Percentiles rank a stretch among this genome's conserved stretches.
phyloP scores from a whole-genome alignment of 1,140 invertebrate species.

The Trachymyrmex cornetzi region DNA sequence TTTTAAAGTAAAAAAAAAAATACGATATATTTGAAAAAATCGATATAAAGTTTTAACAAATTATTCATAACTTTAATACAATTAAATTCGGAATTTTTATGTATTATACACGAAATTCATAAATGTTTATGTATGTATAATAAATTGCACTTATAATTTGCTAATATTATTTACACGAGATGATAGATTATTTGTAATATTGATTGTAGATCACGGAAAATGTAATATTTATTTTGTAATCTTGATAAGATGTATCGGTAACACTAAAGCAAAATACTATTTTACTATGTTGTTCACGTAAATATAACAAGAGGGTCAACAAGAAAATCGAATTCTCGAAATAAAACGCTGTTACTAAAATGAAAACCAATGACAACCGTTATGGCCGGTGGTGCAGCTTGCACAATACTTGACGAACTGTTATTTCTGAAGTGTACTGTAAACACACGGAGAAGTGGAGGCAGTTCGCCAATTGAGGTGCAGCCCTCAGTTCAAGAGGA shows the following conservation, averaged over 20 bases:
- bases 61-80: not conserved
- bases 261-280: not conserved
- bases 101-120: not conserved
- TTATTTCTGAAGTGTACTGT: conserved; percentile 43
- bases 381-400: not conserved
- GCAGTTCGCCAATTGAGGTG: conserved; percentile 8
- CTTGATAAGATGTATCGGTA: not conserved
- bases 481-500: not conserved
- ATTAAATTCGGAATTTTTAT: not conserved
- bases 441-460: not conserved
- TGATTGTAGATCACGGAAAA: not conserved
- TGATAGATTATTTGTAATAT: not conserved
- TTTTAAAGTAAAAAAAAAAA: not conserved
- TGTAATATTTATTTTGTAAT: conserved; percentile 12
- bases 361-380: not conserved
- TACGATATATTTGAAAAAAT: not conserved
- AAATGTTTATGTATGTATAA: not conserved
- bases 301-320: not conserved
- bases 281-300: not conserved
- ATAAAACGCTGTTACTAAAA: not conserved
- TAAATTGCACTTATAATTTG: not conserved
- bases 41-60: not conserved
- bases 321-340: not conserved
- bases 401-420: not conserved
- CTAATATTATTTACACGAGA: not conserved